Conservation (phyloP, 2,797 vertebrate genomes). For the Sebastiscus albofasciatus region DNA sequence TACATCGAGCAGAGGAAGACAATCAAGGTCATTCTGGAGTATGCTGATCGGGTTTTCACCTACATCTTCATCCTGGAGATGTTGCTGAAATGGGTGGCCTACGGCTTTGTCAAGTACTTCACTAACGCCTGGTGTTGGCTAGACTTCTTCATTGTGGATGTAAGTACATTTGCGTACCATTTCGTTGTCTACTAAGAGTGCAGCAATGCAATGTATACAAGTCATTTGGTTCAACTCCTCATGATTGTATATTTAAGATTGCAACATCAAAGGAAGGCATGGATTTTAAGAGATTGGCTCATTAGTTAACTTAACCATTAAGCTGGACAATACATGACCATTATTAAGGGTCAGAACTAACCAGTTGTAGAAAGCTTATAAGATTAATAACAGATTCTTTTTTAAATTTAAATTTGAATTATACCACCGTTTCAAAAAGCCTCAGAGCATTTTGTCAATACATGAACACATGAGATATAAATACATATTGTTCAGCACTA, state of each 20-base stretch:
- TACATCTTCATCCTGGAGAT: slow-evolving; percentile 99
- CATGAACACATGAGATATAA: neutral
- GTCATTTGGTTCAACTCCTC: neutral
- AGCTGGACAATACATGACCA: neutral
- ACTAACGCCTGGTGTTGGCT: slow-evolving; percentile 99
- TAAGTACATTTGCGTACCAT: slow-evolving; percentile 81
- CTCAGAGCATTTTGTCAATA: neutral
- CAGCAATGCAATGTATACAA: neutral
- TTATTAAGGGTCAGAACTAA: neutral
- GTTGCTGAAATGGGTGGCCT: slow-evolving; percentile 98
- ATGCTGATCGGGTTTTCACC: slow-evolving; percentile 97
- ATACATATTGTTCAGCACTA: neutral
- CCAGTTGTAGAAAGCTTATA: neutral
- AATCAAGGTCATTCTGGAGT: slow-evolving; percentile 91
- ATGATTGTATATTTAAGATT: neutral
- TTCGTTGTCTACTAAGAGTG: neutral
- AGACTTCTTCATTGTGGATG: slow-evolving; percentile 99
- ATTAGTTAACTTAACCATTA: neutral
- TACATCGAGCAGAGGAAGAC: slow-evolving; percentile 98
- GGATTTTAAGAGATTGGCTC: neutral
- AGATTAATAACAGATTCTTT: neutral
- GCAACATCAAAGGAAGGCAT: neutral
- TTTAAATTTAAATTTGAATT: neutral
- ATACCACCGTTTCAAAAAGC: neutral
- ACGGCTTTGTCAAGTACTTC: slow-evolving; percentile 99